Base-by-base conservation (phyloP, 2,113 vertebrate genomes). In the Hiodon tergisus region DNA sequence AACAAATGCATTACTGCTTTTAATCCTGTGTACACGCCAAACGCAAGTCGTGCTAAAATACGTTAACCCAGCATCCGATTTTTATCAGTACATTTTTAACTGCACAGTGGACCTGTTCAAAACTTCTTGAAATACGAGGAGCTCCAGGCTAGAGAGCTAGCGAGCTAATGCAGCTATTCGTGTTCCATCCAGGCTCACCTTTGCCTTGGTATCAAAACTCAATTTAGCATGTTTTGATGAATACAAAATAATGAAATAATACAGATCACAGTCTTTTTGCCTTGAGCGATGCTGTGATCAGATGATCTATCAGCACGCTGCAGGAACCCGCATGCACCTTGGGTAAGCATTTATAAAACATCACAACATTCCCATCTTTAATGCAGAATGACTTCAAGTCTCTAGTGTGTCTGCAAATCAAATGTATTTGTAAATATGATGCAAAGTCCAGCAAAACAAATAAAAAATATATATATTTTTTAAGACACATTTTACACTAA, bases 271-370 rank as follows among this genome's bases (percentile, higher is more conserved):
- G 51, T 52, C 14, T 9, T n/a, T 69, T n/a, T 69, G 67, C 50
- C 67, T 47, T 3, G 65, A 67, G 65, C 67, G 3, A 47, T 7
- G 14, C 51, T 71, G 53, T 70, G 52, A 70, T 70, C 65, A 67
- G 31, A 48, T 48, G 8, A 48, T 51, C 7, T 16, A 54, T n/a
- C 68, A 17, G 4, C 11, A 2, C 10, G 6, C 6, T 17, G 57
- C 31, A 50, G 6, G 51, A 50, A 31, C 9, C 52, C 46, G 5
- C 17, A 6, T 47, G 69, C 31, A 57, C n/a, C 52, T 8, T 17
- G 16, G 69, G 69, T 69, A 69, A 13, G 13, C 67, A 53, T 60
- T 72, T 50, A 50, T 17, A 69, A 69, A 69, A 67, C 67, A 69
- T 16, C 69, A 71, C 71, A 72, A 52, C 59, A 13, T 9, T 10